These are phyloP conservation scores for Euglossa dilemma DNA, from an alignment of 1,140 invertebrate genomes.

Conservation along the genomic window DNA sequence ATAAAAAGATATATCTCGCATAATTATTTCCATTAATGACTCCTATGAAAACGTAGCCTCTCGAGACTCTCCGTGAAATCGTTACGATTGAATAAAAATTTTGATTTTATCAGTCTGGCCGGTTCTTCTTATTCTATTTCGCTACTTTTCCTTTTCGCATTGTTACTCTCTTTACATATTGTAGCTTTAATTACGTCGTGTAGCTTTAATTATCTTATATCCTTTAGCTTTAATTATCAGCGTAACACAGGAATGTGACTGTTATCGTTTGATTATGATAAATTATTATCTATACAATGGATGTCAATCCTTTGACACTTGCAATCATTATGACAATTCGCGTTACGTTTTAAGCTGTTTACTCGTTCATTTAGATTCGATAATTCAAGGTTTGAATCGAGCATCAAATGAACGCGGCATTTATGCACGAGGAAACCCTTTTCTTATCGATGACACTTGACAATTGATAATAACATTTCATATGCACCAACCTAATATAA, in stretches of 20 bases:
- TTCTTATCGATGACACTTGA: neutral
- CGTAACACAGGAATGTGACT: neutral
- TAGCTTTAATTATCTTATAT: neutral
- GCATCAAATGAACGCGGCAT: neutral
- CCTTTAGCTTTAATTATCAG: neutral
- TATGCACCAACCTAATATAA: neutral
- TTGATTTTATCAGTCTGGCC: neutral
- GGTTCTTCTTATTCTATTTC: neutral
- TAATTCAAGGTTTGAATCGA: slow-evolving; percentile 12
- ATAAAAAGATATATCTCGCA: neutral
- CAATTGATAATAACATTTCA: neutral
- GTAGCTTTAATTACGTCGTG: neutral
- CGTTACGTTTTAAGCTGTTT: neutral
- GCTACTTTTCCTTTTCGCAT: neutral
- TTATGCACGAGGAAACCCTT: neutral
- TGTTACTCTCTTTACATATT: neutral
- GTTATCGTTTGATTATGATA: neutral
- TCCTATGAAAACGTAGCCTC: neutral
- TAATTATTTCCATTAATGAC: too few species aligned
- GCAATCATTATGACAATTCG: neutral
- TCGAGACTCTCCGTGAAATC: neutral
- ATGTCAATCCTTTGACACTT: neutral
- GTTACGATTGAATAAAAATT: neutral
- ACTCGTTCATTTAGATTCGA: neutral
- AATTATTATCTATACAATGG: slow-evolving; percentile 23